A percentile compares a stretch with the other conserved stretches of the same genome.
Evolutionary conservation across 1,140 invertebrate species (phyloP).

Genomic region (Hypsibius dujardini): DNA sequence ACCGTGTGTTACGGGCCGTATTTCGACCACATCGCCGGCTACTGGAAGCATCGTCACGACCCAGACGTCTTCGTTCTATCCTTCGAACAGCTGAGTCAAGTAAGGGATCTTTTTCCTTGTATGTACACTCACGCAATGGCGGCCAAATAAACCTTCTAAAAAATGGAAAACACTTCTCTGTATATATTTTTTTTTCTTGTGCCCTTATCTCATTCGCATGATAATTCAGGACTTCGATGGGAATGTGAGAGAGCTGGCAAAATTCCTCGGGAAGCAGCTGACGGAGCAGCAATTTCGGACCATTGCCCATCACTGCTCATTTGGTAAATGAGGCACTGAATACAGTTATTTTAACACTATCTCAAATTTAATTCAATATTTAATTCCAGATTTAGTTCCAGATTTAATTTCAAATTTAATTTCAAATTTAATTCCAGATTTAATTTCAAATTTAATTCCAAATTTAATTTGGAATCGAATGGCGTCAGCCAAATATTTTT

Average conservation of each 20-base stretch:
- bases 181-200: neutral
- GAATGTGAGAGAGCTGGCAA: slow-evolving; percentile 26
- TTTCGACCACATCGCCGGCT: slow-evolving; percentile 11
- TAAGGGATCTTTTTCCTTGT: neutral
- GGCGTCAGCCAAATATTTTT: too few relatives aligned
- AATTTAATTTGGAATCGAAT: too few relatives aligned
- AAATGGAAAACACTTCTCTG: neutral
- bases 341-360: too few relatives aligned
- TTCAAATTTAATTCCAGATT: too few relatives aligned
- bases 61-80: slow-evolving; percentile 3
- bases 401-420: too few relatives aligned
- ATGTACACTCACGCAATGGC: too few relatives aligned
- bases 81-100: neutral
- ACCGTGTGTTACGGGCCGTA: neutral
- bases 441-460: too few relatives aligned
- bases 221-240: slow-evolving; percentile 26
- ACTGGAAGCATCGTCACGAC: slow-evolving; percentile 14
- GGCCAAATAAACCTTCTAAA: too few relatives aligned
- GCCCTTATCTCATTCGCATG: too few relatives aligned
- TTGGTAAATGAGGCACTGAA: slow-evolving; percentile 22
- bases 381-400: too few relatives aligned
- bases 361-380: too few relatives aligned
- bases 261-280: slow-evolving; percentile 28
- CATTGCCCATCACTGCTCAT: slow-evolving; percentile 28
- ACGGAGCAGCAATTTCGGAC: slow-evolving; percentile 25